Conservation (phyloP, 2,113 vertebrate species). For the Brienomyrus brachyistius region DNA sequence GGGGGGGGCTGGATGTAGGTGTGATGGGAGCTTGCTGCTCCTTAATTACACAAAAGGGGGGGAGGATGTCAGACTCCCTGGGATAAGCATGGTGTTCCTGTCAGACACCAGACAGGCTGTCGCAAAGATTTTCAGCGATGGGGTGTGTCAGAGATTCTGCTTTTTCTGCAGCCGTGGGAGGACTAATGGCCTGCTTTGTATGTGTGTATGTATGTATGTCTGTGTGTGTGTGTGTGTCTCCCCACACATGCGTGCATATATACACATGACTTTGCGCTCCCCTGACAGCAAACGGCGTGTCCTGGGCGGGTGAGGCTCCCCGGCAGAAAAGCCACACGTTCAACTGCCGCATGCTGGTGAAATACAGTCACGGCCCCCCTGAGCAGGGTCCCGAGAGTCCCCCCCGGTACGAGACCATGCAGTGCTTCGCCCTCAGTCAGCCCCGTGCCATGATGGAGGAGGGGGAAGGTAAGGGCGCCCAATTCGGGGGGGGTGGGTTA, state of each 20-base stretch:
- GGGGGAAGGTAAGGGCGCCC: conserved; percentile 77
- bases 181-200: neutral
- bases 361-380: conserved; percentile 63
- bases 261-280: neutral
- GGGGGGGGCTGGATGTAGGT: neutral
- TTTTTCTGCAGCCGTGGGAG: neutral
- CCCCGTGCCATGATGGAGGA: conserved; percentile 96
- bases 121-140: neutral
- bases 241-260: neutral
- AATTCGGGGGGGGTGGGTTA: neutral
- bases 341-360: conserved; percentile 91
- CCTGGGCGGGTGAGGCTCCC: conserved; percentile 80
- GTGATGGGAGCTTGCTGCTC: neutral
- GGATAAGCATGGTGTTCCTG: neutral
- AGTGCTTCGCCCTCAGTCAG: conserved; percentile 95
- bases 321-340: conserved; percentile 94
- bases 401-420: conserved; percentile 93
- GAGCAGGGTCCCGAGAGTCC: conserved; percentile 64
- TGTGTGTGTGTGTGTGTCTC: neutral
- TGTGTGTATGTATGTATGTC: too few relatives aligned
- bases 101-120: neutral
- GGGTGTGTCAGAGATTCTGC: neutral
- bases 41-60: neutral
- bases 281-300: conserved; percentile 72
- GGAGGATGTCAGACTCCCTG: neutral